Evolutionary conservation across 2,113 vertebrate species (phyloP).

Genomic region (Heterocephalus glaber): DNA sequence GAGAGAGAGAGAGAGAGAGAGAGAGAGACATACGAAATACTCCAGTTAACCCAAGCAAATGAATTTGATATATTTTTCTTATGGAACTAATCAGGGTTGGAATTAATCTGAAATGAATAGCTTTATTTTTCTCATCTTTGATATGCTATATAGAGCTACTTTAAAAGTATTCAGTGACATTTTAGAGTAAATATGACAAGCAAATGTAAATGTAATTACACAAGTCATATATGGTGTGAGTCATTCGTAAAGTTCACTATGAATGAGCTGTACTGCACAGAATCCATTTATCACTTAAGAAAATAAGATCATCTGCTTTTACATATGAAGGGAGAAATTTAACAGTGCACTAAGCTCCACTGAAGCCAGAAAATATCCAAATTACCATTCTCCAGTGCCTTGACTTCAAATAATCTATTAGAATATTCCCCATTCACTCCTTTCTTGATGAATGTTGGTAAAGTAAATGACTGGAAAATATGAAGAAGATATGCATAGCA

Average conservation of each 20-base stretch:
- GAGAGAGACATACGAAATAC: not conserved
- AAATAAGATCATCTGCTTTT: slow-evolving; percentile 71
- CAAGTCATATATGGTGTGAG: slow-evolving; percentile 66
- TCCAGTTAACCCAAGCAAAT: slow-evolving; percentile 7
- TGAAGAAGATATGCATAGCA: not conserved
- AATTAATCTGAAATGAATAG: slow-evolving; percentile 62
- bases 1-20: not conserved
- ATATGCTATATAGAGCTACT: slow-evolving; percentile 55
- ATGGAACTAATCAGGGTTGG: slow-evolving; percentile 29
- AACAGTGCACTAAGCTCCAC: not conserved
- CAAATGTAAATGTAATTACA: slow-evolving; percentile 77
- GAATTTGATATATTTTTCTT: slow-evolving; percentile 56
- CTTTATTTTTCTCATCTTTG: slow-evolving; percentile 50
- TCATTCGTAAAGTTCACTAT: slow-evolving; percentile 75
- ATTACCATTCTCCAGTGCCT: not conserved
- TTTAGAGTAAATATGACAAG: slow-evolving; percentile 78
- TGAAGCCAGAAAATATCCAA: slow-evolving; percentile 36
- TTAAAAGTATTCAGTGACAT: slow-evolving; percentile 69
- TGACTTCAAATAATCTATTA: slow-evolving; percentile 4
- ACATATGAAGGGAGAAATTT: slow-evolving; percentile 58
- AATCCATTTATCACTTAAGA: slow-evolving; percentile 71
- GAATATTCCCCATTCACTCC: not conserved
- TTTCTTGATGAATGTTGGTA: not conserved
- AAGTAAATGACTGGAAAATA: not conserved
- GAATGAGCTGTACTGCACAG: slow-evolving; percentile 52